Evolutionary conservation across 2,113 vertebrate genomes (phyloP), one percentile per base, ranked within the genome.

Genomic region (Poeciliopsis prolifica): DNA sequence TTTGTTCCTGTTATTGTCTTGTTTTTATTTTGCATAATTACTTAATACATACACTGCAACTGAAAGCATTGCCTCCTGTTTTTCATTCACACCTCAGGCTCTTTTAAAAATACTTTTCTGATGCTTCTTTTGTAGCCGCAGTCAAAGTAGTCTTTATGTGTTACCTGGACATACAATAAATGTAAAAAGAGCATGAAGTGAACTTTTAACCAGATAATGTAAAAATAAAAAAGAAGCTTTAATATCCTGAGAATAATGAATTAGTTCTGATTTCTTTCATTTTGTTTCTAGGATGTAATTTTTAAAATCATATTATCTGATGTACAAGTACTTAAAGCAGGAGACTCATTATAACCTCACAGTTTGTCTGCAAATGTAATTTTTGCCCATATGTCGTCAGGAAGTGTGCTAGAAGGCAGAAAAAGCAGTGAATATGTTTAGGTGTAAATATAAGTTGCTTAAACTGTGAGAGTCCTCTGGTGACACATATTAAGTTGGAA

Each of bases 361-460:
- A 29, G 67, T 51, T 42, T 66, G 35, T 26, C 35, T 24, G 29
- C 2, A 35, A 33, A 15, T 35, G 10, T 35, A 69, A 14, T 30
- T 14, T 69, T 69, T 4, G 26, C 44, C 48, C 51, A 17, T 61
- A 22, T 15, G 24, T 14, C 5, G 2, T 62, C n/a, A 29, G 33
- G 28, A 24, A 19, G 30, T 61, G 68, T 60, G 14, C 26, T 11
- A 37, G 61, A 40, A 68, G 61, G 24, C 60, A 63, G 11, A 48
- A 19, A 48, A 48, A 48, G 44, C 37, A 14, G 5, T 37, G 65
- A 73, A 51, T 65, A 54, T 61, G 26, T 68, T 12, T 67, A 3
- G 30, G 31, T 77, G 35, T 82, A 69, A 80, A 75, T 61, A 40
- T 14, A 73, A 3, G 22, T 65, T 70, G 12, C 65, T 58, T 42